These are phyloP conservation scores for Oegoconia quadripuncta DNA, from an alignment of 2,888 invertebrate species.

Conservation along the genomic window DNA sequence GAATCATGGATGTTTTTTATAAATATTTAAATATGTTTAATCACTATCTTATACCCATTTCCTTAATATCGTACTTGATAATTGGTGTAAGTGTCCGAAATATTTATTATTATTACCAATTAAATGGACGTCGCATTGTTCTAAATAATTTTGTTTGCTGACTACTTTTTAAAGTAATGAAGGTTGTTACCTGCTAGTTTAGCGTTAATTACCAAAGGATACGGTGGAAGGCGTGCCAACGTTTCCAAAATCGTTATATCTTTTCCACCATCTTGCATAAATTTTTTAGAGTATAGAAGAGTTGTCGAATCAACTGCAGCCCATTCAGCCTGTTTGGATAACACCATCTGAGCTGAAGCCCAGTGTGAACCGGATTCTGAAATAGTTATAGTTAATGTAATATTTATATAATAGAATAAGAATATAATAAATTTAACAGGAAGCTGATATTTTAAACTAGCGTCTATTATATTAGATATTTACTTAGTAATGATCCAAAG, in stretches of 20 bases:
- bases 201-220: slow-evolving; percentile 81
- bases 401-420: not conserved
- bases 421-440: not conserved
- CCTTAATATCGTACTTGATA: no score
- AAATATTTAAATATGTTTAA: no score
- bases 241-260: slow-evolving; percentile 79
- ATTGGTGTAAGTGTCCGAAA: no score
- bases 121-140: no score
- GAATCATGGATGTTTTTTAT: no score
- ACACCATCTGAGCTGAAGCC: slow-evolving; percentile 80
- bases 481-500: slow-evolving; percentile 79
- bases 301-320: slow-evolving; percentile 82
- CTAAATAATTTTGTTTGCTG: no score
- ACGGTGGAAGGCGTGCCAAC: slow-evolving; percentile 83
- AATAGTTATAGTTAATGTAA: slow-evolving; percentile 15
- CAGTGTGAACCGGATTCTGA: slow-evolving; percentile 80
- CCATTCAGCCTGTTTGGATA: slow-evolving; percentile 80
- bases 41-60: no score
- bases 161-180: no score
- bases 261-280: slow-evolving; percentile 77
- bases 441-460: not conserved
- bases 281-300: slow-evolving; percentile 72
- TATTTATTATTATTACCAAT: not conserved
- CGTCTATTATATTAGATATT: slow-evolving; percentile 6
- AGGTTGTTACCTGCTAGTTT: slow-evolving; percentile 72